These are phyloP conservation scores for Paraescarpia echinospica DNA, from an alignment of 1,140 invertebrate genomes.

Conservation along the genomic window DNA sequence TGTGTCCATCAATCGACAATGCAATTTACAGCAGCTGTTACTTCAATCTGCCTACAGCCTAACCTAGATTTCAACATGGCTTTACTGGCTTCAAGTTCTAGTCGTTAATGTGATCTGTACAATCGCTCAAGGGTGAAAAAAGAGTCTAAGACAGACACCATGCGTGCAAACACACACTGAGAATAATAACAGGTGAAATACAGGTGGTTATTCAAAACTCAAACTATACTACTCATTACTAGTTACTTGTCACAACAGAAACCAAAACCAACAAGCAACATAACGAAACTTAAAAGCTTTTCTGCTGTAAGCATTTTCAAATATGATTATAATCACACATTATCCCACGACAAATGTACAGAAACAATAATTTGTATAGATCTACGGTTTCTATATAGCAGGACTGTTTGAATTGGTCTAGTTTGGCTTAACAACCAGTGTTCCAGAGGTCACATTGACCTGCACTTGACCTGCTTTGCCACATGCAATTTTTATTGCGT, in stretches of 20 bases:
- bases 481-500: background rate
- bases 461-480: background rate
- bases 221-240: constrained; percentile 21
- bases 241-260: too few species aligned
- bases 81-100: background rate
- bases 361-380: background rate
- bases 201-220: constrained; percentile 7
- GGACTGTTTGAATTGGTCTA: background rate
- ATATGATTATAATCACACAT: background rate
- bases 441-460: background rate
- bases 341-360: background rate
- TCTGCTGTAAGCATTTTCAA: background rate
- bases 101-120: too few species aligned
- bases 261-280: constrained; percentile 44
- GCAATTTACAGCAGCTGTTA: background rate
- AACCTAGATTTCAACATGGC: background rate
- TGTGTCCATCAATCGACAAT: background rate
- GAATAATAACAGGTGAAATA: background rate
- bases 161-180: background rate
- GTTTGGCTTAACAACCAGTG: background rate
- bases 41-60: background rate
- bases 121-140: background rate
- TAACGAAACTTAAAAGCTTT: background rate
- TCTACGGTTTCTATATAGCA: background rate
- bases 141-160: background rate